Conservation (phyloP, 2,113 vertebrate genomes). For the Albula glossodonta region DNA sequence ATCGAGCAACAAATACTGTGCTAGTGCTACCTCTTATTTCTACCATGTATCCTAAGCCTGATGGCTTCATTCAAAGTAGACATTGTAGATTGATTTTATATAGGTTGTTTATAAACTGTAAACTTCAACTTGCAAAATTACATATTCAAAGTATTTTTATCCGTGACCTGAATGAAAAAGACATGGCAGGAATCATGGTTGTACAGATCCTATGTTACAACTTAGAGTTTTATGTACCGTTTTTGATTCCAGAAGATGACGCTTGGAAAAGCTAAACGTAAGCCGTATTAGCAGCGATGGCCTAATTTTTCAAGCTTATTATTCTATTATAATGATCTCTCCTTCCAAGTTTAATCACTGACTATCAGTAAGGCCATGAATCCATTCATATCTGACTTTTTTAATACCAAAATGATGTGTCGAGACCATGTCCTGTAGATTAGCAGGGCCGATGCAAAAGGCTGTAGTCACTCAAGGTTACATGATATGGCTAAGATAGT, state of each 20-base stretch:
- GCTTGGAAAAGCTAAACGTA: neutral
- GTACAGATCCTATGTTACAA: too few relatives aligned
- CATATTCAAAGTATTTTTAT: too few relatives aligned
- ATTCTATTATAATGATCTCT: neutral
- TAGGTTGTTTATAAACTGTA: too few relatives aligned
- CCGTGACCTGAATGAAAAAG: too few relatives aligned
- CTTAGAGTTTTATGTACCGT: neutral
- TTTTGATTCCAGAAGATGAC: neutral
- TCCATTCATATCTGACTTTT: neutral
- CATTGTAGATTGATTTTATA: too few relatives aligned
- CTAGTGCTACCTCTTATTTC: too few relatives aligned
- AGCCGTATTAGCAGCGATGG: neutral
- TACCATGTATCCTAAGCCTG: too few relatives aligned
- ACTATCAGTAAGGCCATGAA: neutral
- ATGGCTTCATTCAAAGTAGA: too few relatives aligned
- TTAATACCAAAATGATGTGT: neutral
- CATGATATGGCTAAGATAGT: neutral
- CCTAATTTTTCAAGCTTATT: too few relatives aligned
- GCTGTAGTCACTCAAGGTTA: neutral
- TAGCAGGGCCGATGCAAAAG: neutral
- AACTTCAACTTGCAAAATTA: too few relatives aligned
- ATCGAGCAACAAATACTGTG: too few relatives aligned
- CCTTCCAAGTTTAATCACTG: neutral
- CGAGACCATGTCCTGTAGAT: neutral
- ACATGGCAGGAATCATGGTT: too few relatives aligned